These are phyloP conservation scores for Pogonomyrmex barbatus DNA, from an alignment of 1,140 invertebrate species.

Conservation along the genomic window DNA sequence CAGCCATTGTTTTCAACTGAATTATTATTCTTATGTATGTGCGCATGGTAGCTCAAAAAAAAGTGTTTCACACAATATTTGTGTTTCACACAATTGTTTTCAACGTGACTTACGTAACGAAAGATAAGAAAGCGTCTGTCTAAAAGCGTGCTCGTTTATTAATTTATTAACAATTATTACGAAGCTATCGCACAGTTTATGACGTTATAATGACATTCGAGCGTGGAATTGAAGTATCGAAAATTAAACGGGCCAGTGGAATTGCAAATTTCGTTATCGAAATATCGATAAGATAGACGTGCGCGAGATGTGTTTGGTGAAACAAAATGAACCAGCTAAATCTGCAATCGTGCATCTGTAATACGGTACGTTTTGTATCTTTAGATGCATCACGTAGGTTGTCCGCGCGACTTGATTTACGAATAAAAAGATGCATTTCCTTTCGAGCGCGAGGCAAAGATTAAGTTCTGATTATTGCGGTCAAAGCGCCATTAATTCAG, in stretches of 20 bases:
- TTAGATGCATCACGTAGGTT: neutral
- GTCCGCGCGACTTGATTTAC: slow-evolving; percentile 39
- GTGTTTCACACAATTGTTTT: neutral
- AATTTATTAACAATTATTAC: neutral
- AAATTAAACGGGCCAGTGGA: slow-evolving; percentile 42
- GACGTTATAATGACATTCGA: slow-evolving; percentile 36
- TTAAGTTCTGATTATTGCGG: slow-evolving; percentile 41
- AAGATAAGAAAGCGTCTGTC: slow-evolving; percentile 12
- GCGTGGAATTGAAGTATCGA: neutral
- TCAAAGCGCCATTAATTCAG: slow-evolving; percentile 41
- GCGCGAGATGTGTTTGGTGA: neutral
- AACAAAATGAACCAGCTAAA: neutral
- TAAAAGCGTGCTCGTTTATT: neutral
- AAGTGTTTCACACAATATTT: neutral
- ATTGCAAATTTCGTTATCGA: slow-evolving; percentile 44
- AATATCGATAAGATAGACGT: slow-evolving; percentile 53
- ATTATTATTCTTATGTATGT: neutral
- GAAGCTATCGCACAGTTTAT: slow-evolving; percentile 29
- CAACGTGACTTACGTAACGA: neutral
- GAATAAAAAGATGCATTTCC: slow-evolving; percentile 46
- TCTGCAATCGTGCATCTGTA: neutral
- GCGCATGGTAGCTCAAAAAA: neutral
- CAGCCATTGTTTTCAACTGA: neutral
- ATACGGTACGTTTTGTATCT: neutral
- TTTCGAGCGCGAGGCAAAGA: slow-evolving; percentile 18